Evolutionary conservation across 2,888 invertebrate species (phyloP), one percentile per base, ranked within the genome.

Genomic region (Anaspis maculata): DNA sequence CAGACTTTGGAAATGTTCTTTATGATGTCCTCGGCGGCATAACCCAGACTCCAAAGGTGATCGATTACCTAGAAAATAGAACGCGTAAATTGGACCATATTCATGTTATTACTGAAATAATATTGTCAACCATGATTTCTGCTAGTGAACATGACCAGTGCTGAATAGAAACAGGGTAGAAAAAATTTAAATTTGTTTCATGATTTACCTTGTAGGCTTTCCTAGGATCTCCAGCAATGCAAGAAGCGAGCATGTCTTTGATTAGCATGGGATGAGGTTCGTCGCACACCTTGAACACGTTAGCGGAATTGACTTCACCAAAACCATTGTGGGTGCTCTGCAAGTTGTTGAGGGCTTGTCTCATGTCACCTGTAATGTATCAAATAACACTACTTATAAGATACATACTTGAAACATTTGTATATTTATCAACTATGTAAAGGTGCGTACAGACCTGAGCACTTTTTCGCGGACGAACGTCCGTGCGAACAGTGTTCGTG

Each of bases 231-330:
- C 83, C 83, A 32, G 77, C 69, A 1, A 76, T 68, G 65, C 97
- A 97, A 49, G 79, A 74, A 43, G 83, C 77, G 27, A 98, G 68
- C 94, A 97, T 95, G 53, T 83, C 79, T 62, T 87, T 84, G 28
- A 98, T 82, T 2, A 94, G 68, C 61, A 94, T 73, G 0, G 98
- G 98, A 69, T 97, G 97, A 0, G 98, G 98, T 66, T 98, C 97
- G 64, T 99, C 98, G 62, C 98, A 99, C 6, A 97, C 95, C 74
- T 94, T 95, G 62, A 96, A 97, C 12, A 98, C 98, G 70, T 95
- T 90, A 47, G 86, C 84, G 29, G 87, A 80, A 46, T 82, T 88
- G n/a, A 99, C 84, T 54, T 83, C 79, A 1, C 82, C 84, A 67
- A 92, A 96, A 5, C 91, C 92, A 61, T 94, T 91, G 29, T 82